These are phyloP conservation scores for Phymatocera aterrima DNA, from an alignment of 2,888 invertebrate genomes.

Conservation along the genomic window DNA sequence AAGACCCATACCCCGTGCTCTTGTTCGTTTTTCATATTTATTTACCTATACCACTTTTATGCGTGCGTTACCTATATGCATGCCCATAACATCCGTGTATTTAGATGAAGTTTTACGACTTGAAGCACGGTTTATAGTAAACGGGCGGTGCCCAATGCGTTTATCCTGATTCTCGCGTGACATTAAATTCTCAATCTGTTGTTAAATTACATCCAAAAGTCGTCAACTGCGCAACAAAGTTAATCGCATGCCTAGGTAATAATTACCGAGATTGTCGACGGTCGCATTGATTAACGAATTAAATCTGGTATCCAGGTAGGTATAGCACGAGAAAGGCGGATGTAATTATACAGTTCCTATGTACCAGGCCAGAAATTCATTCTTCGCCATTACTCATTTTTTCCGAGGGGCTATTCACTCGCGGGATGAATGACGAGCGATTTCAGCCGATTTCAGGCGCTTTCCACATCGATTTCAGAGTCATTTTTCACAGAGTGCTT, in stretches of 20 bases:
- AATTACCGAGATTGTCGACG: constrained; percentile 24
- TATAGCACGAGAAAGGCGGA: neutral
- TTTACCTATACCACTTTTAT: neutral
- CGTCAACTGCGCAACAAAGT: constrained; percentile 32
- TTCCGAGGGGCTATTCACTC: no score
- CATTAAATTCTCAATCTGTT: constrained; percentile 35
- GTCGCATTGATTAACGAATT: constrained; percentile 27
- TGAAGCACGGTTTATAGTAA: neutral
- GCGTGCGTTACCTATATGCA: neutral
- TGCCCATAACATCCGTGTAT: neutral
- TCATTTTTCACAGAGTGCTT: no score
- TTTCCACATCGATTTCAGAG: no score
- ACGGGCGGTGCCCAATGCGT: constrained; percentile 11
- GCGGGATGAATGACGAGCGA: neutral
- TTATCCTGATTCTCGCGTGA: constrained; percentile 23
- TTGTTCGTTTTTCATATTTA: neutral
- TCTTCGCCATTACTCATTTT: no score
- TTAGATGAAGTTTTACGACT: neutral
- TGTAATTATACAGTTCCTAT: neutral
- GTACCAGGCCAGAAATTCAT: no score
- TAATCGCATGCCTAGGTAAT: constrained; percentile 31
- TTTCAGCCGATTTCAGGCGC: no score
- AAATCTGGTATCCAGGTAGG: neutral
- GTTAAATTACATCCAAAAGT: constrained; percentile 34
- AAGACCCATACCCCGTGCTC: neutral